A percentile compares a stretch with the other conserved stretches of the same genome.
phyloP scores from a whole-genome alignment of 2,888 invertebrate species.

The Osmoderma eremita region DNA sequence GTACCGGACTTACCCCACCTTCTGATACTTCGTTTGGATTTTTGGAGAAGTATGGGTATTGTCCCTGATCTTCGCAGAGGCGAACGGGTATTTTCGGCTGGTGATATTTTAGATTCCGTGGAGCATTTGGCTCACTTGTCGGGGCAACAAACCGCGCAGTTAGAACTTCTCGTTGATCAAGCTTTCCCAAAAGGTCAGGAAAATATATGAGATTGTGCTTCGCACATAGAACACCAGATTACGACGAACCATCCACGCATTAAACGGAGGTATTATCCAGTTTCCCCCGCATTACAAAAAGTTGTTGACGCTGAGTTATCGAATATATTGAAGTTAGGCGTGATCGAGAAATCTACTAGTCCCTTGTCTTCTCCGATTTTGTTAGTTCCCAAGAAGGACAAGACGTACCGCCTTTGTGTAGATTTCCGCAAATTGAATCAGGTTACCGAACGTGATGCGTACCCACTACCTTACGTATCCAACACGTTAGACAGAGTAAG shows the following conservation, averaged over 20 bases:
- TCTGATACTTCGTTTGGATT: conserved; percentile 12
- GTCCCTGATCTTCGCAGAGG: conserved; percentile 40
- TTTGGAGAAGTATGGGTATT: conserved; percentile 38
- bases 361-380: too few species aligned
- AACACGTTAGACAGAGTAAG: too few species aligned
- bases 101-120: too few species aligned
- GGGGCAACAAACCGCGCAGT: too few species aligned
- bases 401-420: conserved; percentile 1
- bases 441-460: too few species aligned
- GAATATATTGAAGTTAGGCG: too few species aligned
- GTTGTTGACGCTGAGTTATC: conserved; percentile 51
- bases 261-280: conserved; percentile 46
- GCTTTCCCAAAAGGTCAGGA: neutral
- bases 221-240: conserved; percentile 31
- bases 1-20: conserved; percentile 2
- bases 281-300: conserved; percentile 43
- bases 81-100: conserved; percentile 38
- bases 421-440: neutral
- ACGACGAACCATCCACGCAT: conserved; percentile 34
- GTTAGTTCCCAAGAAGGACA: neutral
- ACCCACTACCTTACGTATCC: too few species aligned
- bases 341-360: too few species aligned
- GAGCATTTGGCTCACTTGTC: too few species aligned
- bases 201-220: conserved; percentile 21
- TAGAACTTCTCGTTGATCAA: neutral